Conservation (phyloP, 2,797 vertebrate species). For the Vireo griseus region DNA sequence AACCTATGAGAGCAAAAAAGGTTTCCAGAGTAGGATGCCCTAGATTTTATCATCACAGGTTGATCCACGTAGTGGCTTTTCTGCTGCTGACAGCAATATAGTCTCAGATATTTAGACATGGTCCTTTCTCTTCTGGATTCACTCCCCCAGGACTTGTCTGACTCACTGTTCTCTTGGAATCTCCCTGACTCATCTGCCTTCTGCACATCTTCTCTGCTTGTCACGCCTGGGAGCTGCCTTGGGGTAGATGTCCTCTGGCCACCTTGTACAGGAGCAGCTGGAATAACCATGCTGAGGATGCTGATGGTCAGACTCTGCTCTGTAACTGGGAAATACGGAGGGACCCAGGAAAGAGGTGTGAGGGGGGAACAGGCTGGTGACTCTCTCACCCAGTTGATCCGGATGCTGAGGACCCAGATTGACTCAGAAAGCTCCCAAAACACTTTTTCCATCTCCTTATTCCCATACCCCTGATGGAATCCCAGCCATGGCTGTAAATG, state of each 20-base stretch:
- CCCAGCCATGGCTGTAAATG: neutral
- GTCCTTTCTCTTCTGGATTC: neutral
- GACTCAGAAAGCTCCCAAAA: neutral
- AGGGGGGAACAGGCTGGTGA: neutral
- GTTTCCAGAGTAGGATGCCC: neutral
- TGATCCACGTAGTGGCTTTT: neutral
- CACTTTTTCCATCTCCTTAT: neutral
- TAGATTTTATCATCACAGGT: neutral
- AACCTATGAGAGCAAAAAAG: neutral
- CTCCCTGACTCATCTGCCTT: accelerated
- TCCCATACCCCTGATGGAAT: neutral
- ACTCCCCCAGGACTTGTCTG: neutral
- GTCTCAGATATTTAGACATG: neutral
- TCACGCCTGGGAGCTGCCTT: neutral
- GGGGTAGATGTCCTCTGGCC: neutral
- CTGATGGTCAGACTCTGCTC: neutral
- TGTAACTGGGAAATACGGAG: neutral
- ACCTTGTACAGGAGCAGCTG: neutral
- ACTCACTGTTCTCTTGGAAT: neutral
- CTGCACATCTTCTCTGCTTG: neutral
- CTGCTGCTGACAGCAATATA: neutral
- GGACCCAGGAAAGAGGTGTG: neutral
- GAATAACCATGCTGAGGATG: neutral
- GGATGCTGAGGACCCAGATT: neutral
- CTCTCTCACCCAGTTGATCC: neutral